Conservation (phyloP, 2,888 invertebrate species). For the Noctua janthe region DNA sequence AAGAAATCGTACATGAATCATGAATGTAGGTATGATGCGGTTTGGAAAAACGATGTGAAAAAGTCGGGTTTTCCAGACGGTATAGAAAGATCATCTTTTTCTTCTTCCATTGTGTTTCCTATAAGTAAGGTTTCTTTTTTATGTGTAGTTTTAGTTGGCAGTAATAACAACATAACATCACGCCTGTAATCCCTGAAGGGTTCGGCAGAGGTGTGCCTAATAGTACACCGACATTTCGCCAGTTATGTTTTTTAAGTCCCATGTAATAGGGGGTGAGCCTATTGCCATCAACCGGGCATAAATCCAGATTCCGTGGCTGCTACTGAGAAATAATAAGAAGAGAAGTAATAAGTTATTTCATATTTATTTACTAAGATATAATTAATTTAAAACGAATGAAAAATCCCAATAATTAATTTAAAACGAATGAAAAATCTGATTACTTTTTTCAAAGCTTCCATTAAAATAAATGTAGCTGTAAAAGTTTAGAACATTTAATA, state of each 20-base stretch:
- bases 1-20: conserved; percentile 54
- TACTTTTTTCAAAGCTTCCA: conserved; percentile 33
- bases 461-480: conserved; percentile 32
- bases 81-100: background rate
- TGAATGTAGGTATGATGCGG: conserved; percentile 37
- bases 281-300: too few relatives aligned
- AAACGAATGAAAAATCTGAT: conserved; percentile 19
- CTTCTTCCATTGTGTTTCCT: conserved; percentile 15
- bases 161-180: background rate
- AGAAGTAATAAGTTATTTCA: background rate
- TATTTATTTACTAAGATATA: background rate
- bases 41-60: conserved; percentile 28
- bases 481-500: conserved; percentile 39
- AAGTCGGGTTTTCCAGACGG: conserved; percentile 22
- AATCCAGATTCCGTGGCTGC: too few relatives aligned
- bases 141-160: background rate
- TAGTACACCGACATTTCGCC: too few relatives aligned
- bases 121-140: conserved; percentile 9
- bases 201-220: background rate
- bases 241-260: too few relatives aligned
- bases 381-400: conserved; percentile 17
- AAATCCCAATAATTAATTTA: background rate
- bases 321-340: background rate
- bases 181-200: background rate
- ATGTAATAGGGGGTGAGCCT: too few relatives aligned